Conservation (phyloP, 2,113 vertebrate genomes). For the Bucco capensis region DNA sequence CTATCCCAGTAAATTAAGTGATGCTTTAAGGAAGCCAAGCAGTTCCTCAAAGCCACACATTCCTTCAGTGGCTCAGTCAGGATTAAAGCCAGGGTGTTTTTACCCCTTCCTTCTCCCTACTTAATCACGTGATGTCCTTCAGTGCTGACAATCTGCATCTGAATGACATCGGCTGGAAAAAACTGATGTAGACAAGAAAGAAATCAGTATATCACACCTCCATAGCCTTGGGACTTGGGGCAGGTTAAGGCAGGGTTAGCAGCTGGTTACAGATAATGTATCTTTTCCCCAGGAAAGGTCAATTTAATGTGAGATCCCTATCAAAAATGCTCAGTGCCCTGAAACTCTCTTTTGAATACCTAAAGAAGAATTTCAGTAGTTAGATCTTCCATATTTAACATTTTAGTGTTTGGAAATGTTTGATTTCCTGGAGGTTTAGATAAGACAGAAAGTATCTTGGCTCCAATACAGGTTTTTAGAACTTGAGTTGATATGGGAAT, state of each 20-base stretch:
- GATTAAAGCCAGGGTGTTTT: background rate
- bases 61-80: background rate
- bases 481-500: slow-evolving; percentile 18
- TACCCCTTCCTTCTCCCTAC: background rate
- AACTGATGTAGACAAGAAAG: slow-evolving; percentile 24
- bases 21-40: background rate
- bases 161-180: background rate
- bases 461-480: slow-evolving; percentile 10
- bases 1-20: background rate
- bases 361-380: slow-evolving; percentile 19
- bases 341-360: slow-evolving; percentile 20
- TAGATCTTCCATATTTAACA: background rate
- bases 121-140: background rate
- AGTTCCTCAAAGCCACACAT: background rate
- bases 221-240: slow-evolving; percentile 28
- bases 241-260: slow-evolving; percentile 44
- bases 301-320: slow-evolving; percentile 52
- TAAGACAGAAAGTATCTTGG: background rate
- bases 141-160: background rate
- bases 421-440: background rate
- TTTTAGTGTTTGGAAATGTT: background rate
- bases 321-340: slow-evolving; percentile 41
- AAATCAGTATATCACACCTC: slow-evolving; percentile 13
- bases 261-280: slow-evolving; percentile 52
- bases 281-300: slow-evolving; percentile 55